Evolutionary conservation across 2,888 invertebrate genomes (phyloP).

Genomic region (Ophion costatus): DNA sequence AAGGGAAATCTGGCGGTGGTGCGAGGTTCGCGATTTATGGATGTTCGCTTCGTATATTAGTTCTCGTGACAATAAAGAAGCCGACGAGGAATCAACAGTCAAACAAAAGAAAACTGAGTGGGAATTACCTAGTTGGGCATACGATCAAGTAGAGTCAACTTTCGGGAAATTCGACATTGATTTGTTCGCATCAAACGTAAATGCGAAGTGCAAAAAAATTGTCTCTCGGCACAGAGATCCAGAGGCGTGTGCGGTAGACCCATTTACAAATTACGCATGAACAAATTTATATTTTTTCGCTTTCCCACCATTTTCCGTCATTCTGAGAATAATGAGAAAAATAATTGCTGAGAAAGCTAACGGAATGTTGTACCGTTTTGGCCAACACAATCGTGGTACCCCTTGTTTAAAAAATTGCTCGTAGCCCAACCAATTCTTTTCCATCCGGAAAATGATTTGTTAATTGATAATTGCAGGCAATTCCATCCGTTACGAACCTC

Average conservation of each 20-base stretch:
- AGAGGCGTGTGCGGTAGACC: conserved; percentile 68
- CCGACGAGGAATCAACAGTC: conserved; percentile 20
- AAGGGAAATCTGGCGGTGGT: conserved; percentile 54
- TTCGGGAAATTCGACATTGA: conserved; percentile 70
- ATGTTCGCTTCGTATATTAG: conserved; percentile 61
- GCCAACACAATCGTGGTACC: too few relatives aligned
- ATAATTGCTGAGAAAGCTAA: conserved; percentile 33
- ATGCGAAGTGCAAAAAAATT: conserved; percentile 71
- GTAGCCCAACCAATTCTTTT: too few relatives aligned
- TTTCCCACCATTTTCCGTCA: conserved; percentile 66
- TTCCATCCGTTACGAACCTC: too few relatives aligned
- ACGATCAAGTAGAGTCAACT: conserved; percentile 50
- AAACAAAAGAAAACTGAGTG: conserved; percentile 63
- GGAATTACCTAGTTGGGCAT: conserved; percentile 58
- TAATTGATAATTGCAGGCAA: too few relatives aligned
- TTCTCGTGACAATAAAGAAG: conserved; percentile 48
- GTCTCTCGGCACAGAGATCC: conserved; percentile 72
- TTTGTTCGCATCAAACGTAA: conserved; percentile 70
- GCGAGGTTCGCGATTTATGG: conserved; percentile 42
- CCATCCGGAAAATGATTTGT: too few relatives aligned
- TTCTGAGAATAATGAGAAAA: conserved; percentile 50
- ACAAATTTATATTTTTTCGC: conserved; percentile 69
- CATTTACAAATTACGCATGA: conserved; percentile 70
- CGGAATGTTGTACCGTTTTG: too few relatives aligned
- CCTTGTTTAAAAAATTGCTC: too few relatives aligned